A percentile compares a stretch with the other conserved stretches of the same genome.
Evolutionary conservation across 2,797 vertebrate genomes (phyloP).

Genomic region (Todus mexicanus): DNA sequence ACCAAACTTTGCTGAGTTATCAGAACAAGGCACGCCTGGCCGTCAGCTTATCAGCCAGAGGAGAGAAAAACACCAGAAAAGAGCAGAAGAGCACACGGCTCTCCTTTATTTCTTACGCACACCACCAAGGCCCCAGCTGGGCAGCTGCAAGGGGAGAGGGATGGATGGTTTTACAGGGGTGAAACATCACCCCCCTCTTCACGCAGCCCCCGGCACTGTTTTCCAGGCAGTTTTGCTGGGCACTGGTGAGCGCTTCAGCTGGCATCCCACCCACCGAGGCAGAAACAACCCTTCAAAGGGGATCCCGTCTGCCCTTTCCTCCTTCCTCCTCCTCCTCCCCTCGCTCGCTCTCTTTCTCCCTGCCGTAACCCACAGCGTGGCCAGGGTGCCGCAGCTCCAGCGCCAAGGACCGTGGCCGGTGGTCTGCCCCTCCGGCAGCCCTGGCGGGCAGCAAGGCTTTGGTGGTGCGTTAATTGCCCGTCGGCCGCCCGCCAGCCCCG

Average conservation of each 20-base stretch:
- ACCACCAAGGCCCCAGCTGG: neutral
- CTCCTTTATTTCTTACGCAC: neutral
- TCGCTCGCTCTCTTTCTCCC: conserved; percentile 43
- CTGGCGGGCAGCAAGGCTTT: conserved; percentile 51
- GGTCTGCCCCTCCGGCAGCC: conserved; percentile 60
- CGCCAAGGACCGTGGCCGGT: conserved; percentile 31
- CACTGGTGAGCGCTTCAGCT: conserved; percentile 30
- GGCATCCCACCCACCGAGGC: conserved; percentile 1
- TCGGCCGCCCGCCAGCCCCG: conserved; percentile 60
- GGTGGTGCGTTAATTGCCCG: conserved; percentile 70
- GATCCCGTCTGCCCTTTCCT: neutral
- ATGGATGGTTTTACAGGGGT: neutral
- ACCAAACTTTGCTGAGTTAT: conserved; percentile 63
- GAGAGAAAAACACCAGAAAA: neutral
- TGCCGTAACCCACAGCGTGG: conserved; percentile 73
- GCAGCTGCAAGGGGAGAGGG: neutral
- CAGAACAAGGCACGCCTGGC: neutral
- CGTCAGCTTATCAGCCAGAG: conserved; percentile 36
- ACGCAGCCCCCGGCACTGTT: neutral
- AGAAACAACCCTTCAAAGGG: conserved; percentile 50
- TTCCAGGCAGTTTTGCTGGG: neutral
- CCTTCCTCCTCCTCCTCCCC: neutral
- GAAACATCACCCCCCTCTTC: neutral
- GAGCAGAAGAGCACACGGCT: neutral
- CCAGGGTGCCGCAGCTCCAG: conserved; percentile 70